Conservation (phyloP, 1,140 invertebrate species). For the Ceratosolen solmsi region DNA sequence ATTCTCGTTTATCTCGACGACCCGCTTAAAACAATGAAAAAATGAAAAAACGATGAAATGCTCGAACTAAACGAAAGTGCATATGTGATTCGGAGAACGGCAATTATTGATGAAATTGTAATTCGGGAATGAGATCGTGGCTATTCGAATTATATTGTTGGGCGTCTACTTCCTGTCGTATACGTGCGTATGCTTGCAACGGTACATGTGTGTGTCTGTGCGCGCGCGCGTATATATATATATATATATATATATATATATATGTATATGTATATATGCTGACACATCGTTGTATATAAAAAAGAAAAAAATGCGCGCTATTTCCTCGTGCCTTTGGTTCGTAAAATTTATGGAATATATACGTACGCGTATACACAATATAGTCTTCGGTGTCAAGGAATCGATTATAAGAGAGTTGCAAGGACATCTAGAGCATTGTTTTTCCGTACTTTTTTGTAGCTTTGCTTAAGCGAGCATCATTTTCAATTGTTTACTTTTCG, state of each 20-base stretch:
- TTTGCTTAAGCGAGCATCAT: not conserved
- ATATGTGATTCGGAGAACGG: not conserved
- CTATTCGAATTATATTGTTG: slow-evolving; percentile 41
- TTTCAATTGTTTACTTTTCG: not conserved
- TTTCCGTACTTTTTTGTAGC: not conserved
- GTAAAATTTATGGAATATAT: not conserved
- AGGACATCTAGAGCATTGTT: slow-evolving; percentile 25
- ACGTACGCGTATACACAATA: not conserved
- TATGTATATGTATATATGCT: not conserved
- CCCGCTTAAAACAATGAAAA: not conserved
- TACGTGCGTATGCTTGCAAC: not conserved
- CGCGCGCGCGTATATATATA: too few relatives aligned
- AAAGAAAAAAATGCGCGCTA: too few relatives aligned
- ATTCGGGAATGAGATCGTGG: slow-evolving; percentile 21
- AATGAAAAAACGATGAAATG: not conserved
- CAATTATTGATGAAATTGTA: slow-evolving; percentile 31
- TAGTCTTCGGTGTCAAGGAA: slow-evolving; percentile 25
- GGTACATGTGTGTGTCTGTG: too few relatives aligned
- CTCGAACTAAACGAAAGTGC: not conserved
- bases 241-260: too few relatives aligned
- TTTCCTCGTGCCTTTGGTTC: not conserved
- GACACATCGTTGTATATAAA: not conserved
- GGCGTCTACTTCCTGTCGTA: not conserved
- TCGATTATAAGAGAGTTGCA: slow-evolving; percentile 26
- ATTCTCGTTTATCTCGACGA: not conserved